These are phyloP conservation scores for Varanus salvator DNA, from an alignment of 2,113 vertebrate genomes.

Conservation along the genomic window DNA sequence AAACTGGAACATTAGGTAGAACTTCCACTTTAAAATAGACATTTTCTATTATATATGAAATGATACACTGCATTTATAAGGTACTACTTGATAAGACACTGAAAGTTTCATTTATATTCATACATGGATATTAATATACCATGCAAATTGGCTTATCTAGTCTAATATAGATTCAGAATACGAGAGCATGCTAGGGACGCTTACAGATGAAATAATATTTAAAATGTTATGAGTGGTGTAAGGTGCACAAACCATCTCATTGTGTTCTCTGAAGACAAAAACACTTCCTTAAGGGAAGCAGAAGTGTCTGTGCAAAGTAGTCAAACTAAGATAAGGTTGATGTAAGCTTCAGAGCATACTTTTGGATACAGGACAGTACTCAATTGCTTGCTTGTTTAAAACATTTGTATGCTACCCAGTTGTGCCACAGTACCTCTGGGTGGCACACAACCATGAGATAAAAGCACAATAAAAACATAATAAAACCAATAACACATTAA, in stretches of 20 bases:
- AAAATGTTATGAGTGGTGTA: neutral
- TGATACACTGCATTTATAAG: neutral
- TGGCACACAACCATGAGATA: too few relatives aligned
- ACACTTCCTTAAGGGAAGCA: neutral
- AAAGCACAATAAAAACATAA: too few relatives aligned
- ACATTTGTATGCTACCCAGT: too few relatives aligned
- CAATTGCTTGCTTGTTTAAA: neutral
- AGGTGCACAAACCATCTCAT: neutral
- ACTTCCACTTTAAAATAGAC: neutral
- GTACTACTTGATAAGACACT: neutral
- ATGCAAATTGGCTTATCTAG: neutral
- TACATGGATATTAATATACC: neutral
- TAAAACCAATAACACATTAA: too few relatives aligned
- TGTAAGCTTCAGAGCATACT: neutral
- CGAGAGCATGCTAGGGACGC: neutral
- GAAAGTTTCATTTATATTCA: neutral
- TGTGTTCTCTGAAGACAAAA: neutral
- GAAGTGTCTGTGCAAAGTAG: neutral
- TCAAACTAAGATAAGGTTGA: neutral
- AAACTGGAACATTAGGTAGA: accelerated
- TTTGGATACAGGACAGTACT: too few relatives aligned
- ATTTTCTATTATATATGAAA: neutral
- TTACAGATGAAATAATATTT: neutral
- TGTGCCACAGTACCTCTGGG: too few relatives aligned
- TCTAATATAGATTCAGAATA: neutral